These are phyloP conservation scores for Tragelaphus oryx DNA, from an alignment of 2,797 vertebrate species.

Conservation along the genomic window DNA sequence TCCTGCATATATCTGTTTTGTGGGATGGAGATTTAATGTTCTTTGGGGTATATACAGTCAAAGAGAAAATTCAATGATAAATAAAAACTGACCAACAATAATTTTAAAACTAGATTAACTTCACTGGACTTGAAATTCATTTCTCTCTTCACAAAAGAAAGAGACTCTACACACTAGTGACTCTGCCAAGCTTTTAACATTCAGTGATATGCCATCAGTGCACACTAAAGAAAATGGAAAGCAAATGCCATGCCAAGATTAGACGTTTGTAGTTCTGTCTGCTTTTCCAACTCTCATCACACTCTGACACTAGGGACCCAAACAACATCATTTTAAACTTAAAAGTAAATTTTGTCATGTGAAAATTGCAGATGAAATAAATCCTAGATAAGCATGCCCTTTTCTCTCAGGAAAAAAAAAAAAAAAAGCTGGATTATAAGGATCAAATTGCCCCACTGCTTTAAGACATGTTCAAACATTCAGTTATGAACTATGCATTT, in stretches of 20 bases:
- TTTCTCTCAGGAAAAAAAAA: conserved; percentile 60
- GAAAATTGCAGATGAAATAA: conserved; percentile 73
- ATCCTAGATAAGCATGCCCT: conserved; percentile 64
- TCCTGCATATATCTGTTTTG: not conserved
- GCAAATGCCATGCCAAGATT: conserved; percentile 76
- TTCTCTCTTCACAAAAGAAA: conserved; percentile 43
- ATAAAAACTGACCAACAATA: conserved; percentile 64
- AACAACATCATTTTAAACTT: conserved; percentile 78
- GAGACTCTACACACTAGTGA: conserved; percentile 47
- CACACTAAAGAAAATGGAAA: conserved; percentile 78
- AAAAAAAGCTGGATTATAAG: conserved; percentile 61
- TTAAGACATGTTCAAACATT: conserved; percentile 64
- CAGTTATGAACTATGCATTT: conserved; percentile 46
- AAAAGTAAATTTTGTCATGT: conserved; percentile 75
- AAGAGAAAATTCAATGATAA: conserved; percentile 51
- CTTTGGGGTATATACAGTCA: not conserved
- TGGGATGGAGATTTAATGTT: not conserved
- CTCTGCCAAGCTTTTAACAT: conserved; percentile 75
- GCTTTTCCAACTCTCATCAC: conserved; percentile 69
- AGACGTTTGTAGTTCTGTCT: conserved; percentile 75
- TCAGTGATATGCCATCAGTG: conserved; percentile 73
- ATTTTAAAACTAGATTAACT: conserved; percentile 39
- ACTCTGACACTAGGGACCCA: conserved; percentile 72
- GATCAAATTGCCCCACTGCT: conserved; percentile 48
- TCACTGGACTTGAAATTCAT: not conserved